Evolutionary conservation across 1,140 invertebrate species (phyloP), one percentile per base, ranked within the genome.

Genomic region (Nilaparvata lugens): DNA sequence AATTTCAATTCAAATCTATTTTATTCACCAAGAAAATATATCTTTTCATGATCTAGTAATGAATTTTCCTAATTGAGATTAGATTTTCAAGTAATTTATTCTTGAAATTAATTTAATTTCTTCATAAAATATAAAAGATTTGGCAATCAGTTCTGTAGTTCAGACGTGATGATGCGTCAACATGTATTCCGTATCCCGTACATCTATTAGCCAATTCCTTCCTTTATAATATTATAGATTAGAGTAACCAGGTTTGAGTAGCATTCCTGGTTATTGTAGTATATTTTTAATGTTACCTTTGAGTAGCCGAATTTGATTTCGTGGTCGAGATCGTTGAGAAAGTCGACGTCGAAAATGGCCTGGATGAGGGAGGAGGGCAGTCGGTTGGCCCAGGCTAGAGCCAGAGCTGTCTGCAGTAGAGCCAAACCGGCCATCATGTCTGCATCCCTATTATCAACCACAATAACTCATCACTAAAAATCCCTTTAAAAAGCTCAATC

Each of bases 261-360:
- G n/a, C 48, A 52, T 7, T 16, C 9, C 7, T 52, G 16, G 16
- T 52, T 18, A 16, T 18, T 11, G 6, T 52, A 18, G 7, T 16
- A 52, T 7, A 7, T 11, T 6, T 7, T 16, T 11, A 9, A 52
- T 18, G 7, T 61, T 56, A 68, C 68, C 57, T 67, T 67, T 9
- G 63, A 58, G 58, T 64, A 65, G 38, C 65, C 65, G 48, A 62
- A 45, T 25, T 62, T 56, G 19, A 72, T 61, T 57, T 72, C 69
- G 40, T 66, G 60, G 48, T 74, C 72, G 14, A 74, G 52, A 52
- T 64, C 53, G 43, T 73, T 70, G 21, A 74, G 64, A 58, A 73
- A 74, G 7, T 65, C 56, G 9, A 73, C 66, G 28, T 64, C 68
- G 60, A 73, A 74, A 40, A 74, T 66, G 35, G 68, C 60, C 16